Conservation (phyloP, 2,888 invertebrate genomes). For the Steromphala cineraria region DNA sequence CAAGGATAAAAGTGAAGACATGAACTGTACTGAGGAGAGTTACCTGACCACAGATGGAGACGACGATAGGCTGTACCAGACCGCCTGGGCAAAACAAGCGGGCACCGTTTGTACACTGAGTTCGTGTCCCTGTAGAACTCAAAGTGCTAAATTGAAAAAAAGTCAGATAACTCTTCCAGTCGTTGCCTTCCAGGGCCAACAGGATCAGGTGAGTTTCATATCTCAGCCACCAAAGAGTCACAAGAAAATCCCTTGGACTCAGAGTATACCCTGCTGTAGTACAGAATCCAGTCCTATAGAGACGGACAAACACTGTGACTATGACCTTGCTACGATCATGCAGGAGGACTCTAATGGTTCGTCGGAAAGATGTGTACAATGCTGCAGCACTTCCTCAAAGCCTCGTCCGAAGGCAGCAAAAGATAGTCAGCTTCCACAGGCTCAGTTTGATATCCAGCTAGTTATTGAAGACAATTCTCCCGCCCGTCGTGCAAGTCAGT, state of each 20-base stretch:
- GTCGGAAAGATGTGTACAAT: not conserved
- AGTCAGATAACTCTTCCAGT: slow-evolving; percentile 27
- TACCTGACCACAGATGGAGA: slow-evolving; percentile 14
- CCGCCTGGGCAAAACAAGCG: not conserved
- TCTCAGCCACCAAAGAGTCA: not conserved
- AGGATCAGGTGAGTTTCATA: slow-evolving; percentile 26
- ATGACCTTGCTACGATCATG: not conserved
- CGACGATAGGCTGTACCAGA: not conserved
- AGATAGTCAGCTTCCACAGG: not conserved
- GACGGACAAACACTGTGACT: slow-evolving; percentile 13
- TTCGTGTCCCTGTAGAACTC: not conserved
- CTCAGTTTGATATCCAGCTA: not conserved
- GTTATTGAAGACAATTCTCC: not conserved
- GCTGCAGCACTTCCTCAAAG: not conserved
- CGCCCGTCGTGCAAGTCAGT: not conserved
- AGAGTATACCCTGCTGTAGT: slow-evolving; percentile 28
- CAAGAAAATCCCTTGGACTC: not conserved
- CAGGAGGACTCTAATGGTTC: not conserved
- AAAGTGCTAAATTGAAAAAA: not conserved
- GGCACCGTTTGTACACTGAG: not conserved
- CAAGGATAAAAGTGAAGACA: slow-evolving; percentile 21
- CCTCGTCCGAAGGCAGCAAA: not conserved
- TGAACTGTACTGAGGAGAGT: slow-evolving; percentile 13
- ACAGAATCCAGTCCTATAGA: slow-evolving; percentile 30
- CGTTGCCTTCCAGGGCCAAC: slow-evolving; percentile 25